Conservation (phyloP, 1,140 invertebrate genomes). For the Goniozus legneri region DNA sequence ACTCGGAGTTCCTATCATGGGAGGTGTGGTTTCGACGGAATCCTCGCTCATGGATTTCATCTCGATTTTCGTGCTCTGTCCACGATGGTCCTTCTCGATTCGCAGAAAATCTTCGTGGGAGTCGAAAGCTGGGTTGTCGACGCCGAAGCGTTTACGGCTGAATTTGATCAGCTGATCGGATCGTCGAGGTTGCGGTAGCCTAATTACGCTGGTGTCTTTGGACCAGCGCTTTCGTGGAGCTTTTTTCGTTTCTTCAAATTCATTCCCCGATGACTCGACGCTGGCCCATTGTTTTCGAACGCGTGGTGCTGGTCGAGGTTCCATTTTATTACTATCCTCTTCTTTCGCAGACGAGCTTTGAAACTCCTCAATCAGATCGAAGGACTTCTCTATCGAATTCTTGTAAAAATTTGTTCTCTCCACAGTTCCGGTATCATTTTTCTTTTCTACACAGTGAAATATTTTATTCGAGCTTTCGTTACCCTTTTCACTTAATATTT, state of each 20-base stretch:
- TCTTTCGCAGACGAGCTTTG: conserved; percentile 1
- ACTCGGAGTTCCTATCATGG: too few species aligned
- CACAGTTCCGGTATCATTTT: too few species aligned
- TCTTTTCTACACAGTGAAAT: too few species aligned
- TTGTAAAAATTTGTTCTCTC: too few species aligned
- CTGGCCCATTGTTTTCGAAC: conserved; percentile 31
- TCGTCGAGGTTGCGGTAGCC: conserved; percentile 17
- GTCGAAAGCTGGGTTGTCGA: conserved; percentile 37
- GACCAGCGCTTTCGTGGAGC: conserved; percentile 31
- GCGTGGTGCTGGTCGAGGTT: not conserved
- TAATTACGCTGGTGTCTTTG: conserved; percentile 25
- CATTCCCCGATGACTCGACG: conserved; percentile 4
- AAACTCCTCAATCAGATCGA: conserved; percentile 35
- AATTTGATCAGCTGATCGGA: too few species aligned
- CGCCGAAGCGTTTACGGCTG: too few species aligned
- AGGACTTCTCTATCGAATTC: conserved; percentile 15
- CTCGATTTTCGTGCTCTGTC: conserved; percentile 32
- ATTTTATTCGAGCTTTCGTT: too few species aligned
- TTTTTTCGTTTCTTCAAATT: conserved; percentile 24
- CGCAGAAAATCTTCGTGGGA: conserved; percentile 36
- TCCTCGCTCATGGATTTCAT: conserved; percentile 22
- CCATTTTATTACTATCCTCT: not conserved
- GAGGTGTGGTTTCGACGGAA: too few species aligned
- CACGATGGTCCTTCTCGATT: conserved; percentile 39
- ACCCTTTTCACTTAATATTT: too few species aligned